These are phyloP conservation scores for Trissoscelio sp. DNA, from an alignment of 2,888 invertebrate species.

Conservation along the genomic window DNA sequence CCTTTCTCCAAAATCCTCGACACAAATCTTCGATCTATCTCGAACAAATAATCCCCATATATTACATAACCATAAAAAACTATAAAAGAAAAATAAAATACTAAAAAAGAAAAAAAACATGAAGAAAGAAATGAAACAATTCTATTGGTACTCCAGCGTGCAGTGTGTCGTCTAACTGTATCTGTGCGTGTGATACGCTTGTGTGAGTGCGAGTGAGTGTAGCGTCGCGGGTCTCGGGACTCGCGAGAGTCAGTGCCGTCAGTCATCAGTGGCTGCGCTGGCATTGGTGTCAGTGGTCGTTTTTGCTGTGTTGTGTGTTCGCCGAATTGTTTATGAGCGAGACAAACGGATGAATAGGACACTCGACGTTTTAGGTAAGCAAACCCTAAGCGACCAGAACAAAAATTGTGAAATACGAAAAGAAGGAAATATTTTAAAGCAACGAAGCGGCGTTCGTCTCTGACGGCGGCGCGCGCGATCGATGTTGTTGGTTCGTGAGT, in stretches of 20 bases:
- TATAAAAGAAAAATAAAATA: too few relatives aligned
- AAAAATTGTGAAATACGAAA: too few relatives aligned
- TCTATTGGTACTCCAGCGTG: background rate
- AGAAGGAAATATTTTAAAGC: too few relatives aligned
- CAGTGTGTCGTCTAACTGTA: conserved; percentile 34
- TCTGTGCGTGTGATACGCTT: conserved; percentile 6
- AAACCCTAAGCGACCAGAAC: too few relatives aligned
- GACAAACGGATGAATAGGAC: conserved; percentile 45
- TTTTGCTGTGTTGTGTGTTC: conserved; percentile 18
- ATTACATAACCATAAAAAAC: too few relatives aligned
- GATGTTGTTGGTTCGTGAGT: too few relatives aligned
- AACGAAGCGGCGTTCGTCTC: too few relatives aligned
- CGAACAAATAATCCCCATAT: too few relatives aligned
- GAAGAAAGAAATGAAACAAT: background rate
- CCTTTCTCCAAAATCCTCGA: too few relatives aligned
- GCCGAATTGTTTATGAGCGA: conserved; percentile 7
- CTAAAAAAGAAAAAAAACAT: background rate
- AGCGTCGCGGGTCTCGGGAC: conserved; percentile 22
- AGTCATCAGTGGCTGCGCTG: conserved; percentile 52
- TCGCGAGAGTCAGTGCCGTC: conserved; percentile 17
- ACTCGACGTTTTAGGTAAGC: conserved; percentile 29
- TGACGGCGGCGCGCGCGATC: too few relatives aligned
- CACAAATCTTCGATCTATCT: too few relatives aligned
- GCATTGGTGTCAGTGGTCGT: conserved; percentile 52
- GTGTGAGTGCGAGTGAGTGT: conserved; percentile 14